A percentile compares a stretch with the other conserved stretches of the same genome.
Conservation (phyloP, 2,888 invertebrate species). For the Perizoma flavofasciatum region DNA sequence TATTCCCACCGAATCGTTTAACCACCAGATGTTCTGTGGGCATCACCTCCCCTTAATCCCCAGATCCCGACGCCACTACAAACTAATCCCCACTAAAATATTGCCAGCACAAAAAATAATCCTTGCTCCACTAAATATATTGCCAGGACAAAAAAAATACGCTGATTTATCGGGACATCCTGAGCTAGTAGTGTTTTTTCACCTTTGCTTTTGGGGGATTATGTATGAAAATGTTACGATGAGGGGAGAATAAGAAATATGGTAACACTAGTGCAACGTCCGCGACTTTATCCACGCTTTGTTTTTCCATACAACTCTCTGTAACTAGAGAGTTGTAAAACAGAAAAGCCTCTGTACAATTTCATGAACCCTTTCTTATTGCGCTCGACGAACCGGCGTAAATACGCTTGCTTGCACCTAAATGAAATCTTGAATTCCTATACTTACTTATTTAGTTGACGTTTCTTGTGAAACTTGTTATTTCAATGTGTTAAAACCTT, state of each 20-base stretch:
- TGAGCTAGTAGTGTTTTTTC: constrained; percentile 48
- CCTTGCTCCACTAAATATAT: constrained; percentile 26
- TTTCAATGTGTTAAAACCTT: no score
- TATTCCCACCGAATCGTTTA: constrained; percentile 32
- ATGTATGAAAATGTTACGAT: background rate
- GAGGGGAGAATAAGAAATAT: constrained; percentile 3
- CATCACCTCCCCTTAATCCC: constrained; percentile 29
- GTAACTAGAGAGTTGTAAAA: no score
- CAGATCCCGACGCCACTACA: constrained; percentile 38
- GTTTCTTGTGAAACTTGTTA: no score
- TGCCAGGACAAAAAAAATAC: constrained; percentile 31
- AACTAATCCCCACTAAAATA: constrained; percentile 36
- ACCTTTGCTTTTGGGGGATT: constrained; percentile 39
- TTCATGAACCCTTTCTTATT: no score
- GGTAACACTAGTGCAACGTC: no score
- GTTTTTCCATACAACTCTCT: no score
- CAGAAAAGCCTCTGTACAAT: no score
- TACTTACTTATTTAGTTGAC: no score
- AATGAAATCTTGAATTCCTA: no score
- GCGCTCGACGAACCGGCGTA: no score
- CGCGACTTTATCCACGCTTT: no score
- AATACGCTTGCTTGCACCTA: no score
- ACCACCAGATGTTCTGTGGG: constrained; percentile 35
- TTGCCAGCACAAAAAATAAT: constrained; percentile 31
- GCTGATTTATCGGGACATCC: constrained; percentile 43